Evolutionary conservation across 2,797 vertebrate genomes (phyloP).

Genomic region (Enteromius trimaculatus): DNA sequence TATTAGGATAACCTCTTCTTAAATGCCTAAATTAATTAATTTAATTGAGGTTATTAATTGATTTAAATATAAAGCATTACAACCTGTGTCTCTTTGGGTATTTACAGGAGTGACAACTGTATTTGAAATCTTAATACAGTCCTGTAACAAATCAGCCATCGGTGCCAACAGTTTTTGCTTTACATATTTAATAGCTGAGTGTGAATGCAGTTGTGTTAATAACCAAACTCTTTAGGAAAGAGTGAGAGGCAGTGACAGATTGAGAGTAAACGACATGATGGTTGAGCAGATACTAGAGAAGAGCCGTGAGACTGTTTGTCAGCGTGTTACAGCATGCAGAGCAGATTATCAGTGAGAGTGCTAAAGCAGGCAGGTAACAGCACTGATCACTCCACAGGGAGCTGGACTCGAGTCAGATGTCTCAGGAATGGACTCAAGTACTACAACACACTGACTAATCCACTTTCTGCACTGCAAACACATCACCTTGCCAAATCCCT

Average conservation of each 20-base stretch:
- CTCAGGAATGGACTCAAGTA: slow-evolving; percentile 5
- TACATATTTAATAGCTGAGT: background rate
- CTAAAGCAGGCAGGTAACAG: slow-evolving; percentile 27
- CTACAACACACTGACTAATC: slow-evolving; percentile 35
- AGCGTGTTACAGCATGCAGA: background rate
- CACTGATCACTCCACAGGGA: slow-evolving; percentile 14
- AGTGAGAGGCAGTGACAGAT: background rate
- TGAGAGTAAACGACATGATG: slow-evolving; percentile 5
- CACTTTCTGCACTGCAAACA: slow-evolving; percentile 39
- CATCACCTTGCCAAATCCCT: slow-evolving; percentile 10
- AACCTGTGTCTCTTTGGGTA: background rate
- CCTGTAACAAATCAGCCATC: background rate
- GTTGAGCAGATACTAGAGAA: slow-evolving; percentile 22
- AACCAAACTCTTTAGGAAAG: background rate
- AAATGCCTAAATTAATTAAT: too few relatives aligned
- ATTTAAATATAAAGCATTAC: too few relatives aligned
- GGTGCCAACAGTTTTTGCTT: background rate
- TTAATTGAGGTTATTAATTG: too few relatives aligned
- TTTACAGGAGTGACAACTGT: background rate
- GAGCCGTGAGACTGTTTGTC: background rate
- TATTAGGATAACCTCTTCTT: too few relatives aligned
- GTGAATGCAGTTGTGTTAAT: background rate
- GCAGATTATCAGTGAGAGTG: slow-evolving; percentile 18
- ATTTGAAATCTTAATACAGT: background rate
- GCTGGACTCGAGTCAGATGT: slow-evolving; percentile 9